Conservation (phyloP, 1,140 invertebrate genomes). For the Babylonia areolata region DNA sequence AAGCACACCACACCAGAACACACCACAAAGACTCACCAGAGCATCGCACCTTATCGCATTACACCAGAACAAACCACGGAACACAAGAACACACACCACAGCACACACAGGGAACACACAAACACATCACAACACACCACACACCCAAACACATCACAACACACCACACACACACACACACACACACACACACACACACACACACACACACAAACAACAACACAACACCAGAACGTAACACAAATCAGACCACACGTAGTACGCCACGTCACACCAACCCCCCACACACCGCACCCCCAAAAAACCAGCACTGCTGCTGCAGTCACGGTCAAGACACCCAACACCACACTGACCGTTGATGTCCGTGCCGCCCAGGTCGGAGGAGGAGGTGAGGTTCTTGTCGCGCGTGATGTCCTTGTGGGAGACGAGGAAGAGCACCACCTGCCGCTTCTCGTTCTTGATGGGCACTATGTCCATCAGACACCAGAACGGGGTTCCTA, state of each 20-base stretch:
- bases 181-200: constrained; percentile 36
- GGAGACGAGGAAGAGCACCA: constrained; percentile 95
- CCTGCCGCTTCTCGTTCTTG: constrained; percentile 98
- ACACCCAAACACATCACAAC: background rate
- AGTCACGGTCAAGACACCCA: too few relatives aligned
- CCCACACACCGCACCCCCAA: background rate
- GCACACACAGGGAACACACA: background rate
- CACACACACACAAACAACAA: constrained; percentile 35
- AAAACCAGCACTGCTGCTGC: too few relatives aligned
- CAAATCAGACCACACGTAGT: too few relatives aligned
- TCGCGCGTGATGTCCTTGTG: constrained; percentile 97
- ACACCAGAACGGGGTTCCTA: constrained; percentile 95
- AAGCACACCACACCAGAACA: too few relatives aligned
- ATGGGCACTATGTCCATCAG: constrained; percentile 98
- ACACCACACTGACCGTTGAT: constrained; percentile 38
- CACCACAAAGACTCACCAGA: too few relatives aligned
- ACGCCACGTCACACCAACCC: background rate
- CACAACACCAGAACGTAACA: too few relatives aligned
- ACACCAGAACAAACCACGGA: too few relatives aligned
- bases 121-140: background rate
- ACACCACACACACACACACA: constrained; percentile 32
- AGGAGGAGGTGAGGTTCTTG: constrained; percentile 76
- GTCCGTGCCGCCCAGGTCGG: constrained; percentile 43
- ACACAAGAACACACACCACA: background rate
- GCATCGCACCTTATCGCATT: too few relatives aligned